Percentiles rank a stretch among this genome's conserved stretches.
Conservation (phyloP, 2,113 vertebrate genomes). For the Leiothrix lutea region DNA sequence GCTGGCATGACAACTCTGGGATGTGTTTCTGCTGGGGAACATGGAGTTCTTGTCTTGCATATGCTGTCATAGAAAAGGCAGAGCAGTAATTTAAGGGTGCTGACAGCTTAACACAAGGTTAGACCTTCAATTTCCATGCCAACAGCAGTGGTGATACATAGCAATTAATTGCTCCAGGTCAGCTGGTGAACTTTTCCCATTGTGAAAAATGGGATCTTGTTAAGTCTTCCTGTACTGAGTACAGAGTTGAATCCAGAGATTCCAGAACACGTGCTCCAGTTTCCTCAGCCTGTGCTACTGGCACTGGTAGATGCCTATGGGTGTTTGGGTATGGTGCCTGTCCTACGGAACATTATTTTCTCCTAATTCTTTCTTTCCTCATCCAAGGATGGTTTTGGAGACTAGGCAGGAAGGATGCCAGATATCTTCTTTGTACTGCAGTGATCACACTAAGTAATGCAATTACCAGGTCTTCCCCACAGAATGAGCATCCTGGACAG, state of each 20-base stretch:
- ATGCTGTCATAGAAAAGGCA: not conserved
- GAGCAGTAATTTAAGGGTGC: not conserved
- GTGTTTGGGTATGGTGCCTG: not conserved
- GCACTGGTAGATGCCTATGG: not conserved
- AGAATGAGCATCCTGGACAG: not conserved
- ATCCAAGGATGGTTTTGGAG: not conserved
- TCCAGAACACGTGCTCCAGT: not conserved
- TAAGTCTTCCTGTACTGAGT: not conserved
- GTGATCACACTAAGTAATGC: not conserved
- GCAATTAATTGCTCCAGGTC: not conserved
- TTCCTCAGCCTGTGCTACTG: not conserved
- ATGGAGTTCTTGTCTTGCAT: not conserved
- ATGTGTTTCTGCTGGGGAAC: not conserved
- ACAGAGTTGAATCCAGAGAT: not conserved
- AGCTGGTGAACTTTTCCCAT: not conserved
- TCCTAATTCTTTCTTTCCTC: not conserved
- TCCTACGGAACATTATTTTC: not conserved
- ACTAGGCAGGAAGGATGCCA: not conserved
- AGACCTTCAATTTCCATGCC: constrained; percentile 23
- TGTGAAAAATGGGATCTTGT: not conserved
- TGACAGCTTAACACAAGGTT: constrained; percentile 15
- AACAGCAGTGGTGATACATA: not conserved
- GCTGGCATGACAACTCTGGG: not conserved
- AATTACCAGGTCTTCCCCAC: not conserved
- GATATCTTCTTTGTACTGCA: not conserved